Base-by-base conservation (phyloP, 2,113 vertebrate genomes). In the Cettia cetti region DNA sequence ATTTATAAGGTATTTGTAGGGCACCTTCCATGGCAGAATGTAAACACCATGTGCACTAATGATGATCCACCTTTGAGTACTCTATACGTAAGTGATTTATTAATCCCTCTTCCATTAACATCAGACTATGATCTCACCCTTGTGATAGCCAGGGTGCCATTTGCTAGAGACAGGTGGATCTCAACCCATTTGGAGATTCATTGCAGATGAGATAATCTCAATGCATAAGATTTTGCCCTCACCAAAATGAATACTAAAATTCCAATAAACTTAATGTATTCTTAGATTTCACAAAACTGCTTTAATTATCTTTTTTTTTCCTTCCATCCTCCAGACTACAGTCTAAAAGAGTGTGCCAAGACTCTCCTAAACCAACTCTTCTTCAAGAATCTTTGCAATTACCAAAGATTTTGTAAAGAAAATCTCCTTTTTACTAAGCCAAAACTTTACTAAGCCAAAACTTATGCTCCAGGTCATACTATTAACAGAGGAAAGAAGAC, bases 51-150 rank as follows among this genome's bases (percentile, higher is more conserved):
- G 11, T 44, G 30, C 71, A 84, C 45, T 88, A 88, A 94, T 39
- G 54, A 90, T 39, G 42, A 86, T 69, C 44, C 20, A 72, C 75
- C 54, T 88, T 86, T 80, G 54, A 44, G 75, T 86, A 85, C 20
- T 28, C 3, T 45, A 50, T 24, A 59, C 1, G 0, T 45, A 77
- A 82, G 68, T 92, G 89, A 96, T 95, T 92, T 86, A 92, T 95
- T 92, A 96, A 92, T 90, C 68, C 30, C 50, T 83, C 59, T 86
- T 80, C 94, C 92, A 93, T 92, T 94, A 95, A 77, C 75, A 86
- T 90, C 76, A 96, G 89, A 83, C 86, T 90, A 74, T 95, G 92
- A 93, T 69, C 85, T 96, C 92, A 95, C 79, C n/a, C 50, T 69
- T 61, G 26, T 63, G 75, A 92, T 53, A 82, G 71, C 27, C 37